Evolutionary conservation across 1,140 invertebrate genomes (phyloP).

Genomic region (Philaenus spumarius): DNA sequence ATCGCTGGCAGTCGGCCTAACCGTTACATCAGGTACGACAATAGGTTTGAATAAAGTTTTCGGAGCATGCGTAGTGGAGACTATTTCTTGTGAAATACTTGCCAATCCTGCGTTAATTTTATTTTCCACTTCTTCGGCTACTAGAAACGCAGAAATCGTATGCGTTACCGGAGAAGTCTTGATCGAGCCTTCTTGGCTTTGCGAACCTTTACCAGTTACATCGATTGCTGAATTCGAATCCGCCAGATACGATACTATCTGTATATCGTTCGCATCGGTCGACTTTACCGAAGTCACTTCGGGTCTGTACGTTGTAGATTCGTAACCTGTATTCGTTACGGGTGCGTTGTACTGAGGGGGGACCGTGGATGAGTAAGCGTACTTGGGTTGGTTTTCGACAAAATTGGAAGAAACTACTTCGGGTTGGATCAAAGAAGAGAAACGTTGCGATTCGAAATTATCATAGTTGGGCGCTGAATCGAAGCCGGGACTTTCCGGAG

Average conservation of each 20-base stretch:
- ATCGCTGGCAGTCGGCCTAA: no score
- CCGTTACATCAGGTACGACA: not conserved
- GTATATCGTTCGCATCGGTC: not conserved
- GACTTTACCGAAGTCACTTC: not conserved
- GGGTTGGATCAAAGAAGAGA: no score
- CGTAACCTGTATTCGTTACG: no score
- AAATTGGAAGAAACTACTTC: no score
- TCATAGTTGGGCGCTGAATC: no score
- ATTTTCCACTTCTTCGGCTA: constrained; percentile 12
- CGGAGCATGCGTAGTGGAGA: not conserved
- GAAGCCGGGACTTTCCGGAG: no score
- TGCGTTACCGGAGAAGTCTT: constrained; percentile 1
- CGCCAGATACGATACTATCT: constrained; percentile 26
- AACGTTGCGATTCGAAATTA: no score
- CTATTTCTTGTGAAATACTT: not conserved
- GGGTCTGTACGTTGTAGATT: no score
- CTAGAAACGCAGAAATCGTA: constrained; percentile 23
- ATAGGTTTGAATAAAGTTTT: constrained; percentile 13
- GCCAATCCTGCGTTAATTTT: no score
- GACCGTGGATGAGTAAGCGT: no score
- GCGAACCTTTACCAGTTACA: constrained; percentile 1
- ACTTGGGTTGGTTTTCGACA: no score
- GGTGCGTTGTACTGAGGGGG: no score
- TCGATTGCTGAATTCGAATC: constrained; percentile 18
- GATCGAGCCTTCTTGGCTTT: not conserved